Conservation (phyloP, 92 coral and sea anemone genomes). For the Palythoa grandis region DNA sequence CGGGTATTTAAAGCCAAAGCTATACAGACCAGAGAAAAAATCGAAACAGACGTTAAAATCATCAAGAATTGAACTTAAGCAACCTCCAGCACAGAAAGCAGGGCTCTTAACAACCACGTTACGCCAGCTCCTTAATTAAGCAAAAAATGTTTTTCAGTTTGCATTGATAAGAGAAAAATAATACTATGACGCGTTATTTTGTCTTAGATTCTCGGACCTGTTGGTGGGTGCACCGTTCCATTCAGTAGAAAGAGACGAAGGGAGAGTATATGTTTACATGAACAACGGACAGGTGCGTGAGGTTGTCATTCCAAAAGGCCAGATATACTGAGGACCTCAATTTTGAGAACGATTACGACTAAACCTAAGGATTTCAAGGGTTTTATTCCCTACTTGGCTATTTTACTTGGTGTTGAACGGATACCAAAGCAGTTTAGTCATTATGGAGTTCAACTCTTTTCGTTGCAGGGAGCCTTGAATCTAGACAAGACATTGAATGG, state of each 20-base stretch:
- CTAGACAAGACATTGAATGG: conserved; percentile 72
- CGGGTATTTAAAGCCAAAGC: too few relatives aligned
- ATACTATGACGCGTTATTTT: not conserved
- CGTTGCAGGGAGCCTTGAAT: conserved; percentile 61
- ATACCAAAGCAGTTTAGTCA: too few relatives aligned
- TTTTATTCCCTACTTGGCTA: too few relatives aligned
- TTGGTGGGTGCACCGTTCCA: conserved; percentile 84
- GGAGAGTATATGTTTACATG: conserved; percentile 79
- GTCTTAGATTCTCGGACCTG: conserved; percentile 65
- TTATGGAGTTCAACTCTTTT: not conserved
- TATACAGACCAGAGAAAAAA: too few relatives aligned
- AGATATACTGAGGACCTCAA: not conserved
- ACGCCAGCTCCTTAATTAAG: too few relatives aligned
- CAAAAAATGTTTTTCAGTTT: not conserved
- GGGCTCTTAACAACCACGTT: too few relatives aligned
- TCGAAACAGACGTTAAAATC: too few relatives aligned
- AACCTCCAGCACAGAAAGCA: too few relatives aligned
- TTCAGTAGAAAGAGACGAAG: conserved; percentile 72
- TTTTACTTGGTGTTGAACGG: too few relatives aligned
- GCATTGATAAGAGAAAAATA: not conserved
- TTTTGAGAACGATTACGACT: not conserved
- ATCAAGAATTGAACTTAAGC: too few relatives aligned
- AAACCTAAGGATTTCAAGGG: not conserved
- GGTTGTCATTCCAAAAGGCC: not conserved
- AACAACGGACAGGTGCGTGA: conserved; percentile 65